These are phyloP conservation scores for Callionymus lyra DNA, from an alignment of 2,113 vertebrate species.

Conservation along the genomic window DNA sequence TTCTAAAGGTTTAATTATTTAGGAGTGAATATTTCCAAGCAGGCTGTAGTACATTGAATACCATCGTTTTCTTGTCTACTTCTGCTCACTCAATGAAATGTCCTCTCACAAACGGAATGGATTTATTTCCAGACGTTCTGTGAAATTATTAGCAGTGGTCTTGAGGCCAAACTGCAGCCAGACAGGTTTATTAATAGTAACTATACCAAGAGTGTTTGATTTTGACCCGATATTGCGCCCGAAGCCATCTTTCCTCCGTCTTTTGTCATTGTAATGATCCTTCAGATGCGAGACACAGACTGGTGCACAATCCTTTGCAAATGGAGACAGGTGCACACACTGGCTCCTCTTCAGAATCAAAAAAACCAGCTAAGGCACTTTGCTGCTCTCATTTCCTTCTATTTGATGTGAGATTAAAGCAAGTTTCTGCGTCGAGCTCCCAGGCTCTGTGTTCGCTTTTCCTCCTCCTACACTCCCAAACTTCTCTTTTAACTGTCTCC, in stretches of 20 bases:
- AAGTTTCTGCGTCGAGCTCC: constrained; percentile 24
- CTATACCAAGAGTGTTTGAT: too few relatives aligned
- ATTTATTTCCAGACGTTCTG: constrained; percentile 9
- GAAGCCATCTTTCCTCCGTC: constrained; percentile 24
- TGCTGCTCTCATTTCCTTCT: constrained; percentile 41
- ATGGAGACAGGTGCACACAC: constrained; percentile 18
- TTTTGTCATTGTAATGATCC: constrained; percentile 51
- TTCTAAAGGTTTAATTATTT: too few relatives aligned
- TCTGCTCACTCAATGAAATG: neutral
- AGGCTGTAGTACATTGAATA: too few relatives aligned
- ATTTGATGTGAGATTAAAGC: constrained; percentile 63
- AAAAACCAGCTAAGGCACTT: constrained; percentile 27
- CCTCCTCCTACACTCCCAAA: constrained; percentile 16
- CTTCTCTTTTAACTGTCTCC: neutral
- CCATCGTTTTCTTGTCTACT: too few relatives aligned
- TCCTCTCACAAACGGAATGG: neutral
- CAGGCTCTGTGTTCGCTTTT: constrained; percentile 32
- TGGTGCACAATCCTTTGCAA: constrained; percentile 2
- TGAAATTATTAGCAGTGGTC: neutral
- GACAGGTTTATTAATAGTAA: too few relatives aligned
- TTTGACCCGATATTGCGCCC: constrained; percentile 15
- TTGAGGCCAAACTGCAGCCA: constrained; percentile 13
- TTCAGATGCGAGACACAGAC: constrained; percentile 9
- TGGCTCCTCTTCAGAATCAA: constrained; percentile 1
- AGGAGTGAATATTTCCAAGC: too few relatives aligned